Evolutionary conservation across 2,797 vertebrate species (phyloP).

Genomic region (Acrocephalus scirpaceus): DNA sequence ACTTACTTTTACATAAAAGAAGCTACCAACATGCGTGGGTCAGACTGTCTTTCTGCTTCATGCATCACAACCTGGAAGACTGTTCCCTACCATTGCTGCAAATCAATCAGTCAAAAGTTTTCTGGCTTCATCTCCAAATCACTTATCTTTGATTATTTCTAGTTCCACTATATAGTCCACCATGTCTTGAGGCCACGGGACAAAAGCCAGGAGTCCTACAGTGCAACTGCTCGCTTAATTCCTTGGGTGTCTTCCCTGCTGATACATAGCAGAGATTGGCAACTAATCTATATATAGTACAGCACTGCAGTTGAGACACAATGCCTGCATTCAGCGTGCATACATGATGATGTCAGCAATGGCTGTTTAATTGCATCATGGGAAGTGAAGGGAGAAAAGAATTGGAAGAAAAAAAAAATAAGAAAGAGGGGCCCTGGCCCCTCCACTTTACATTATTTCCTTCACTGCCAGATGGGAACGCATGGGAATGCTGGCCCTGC

Average conservation of each 20-base stretch:
- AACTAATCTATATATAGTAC: constrained; percentile 65
- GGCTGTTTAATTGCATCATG: constrained; percentile 61
- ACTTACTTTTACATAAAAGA: background rate
- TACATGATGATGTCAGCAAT: constrained; percentile 58
- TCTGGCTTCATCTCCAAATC: background rate
- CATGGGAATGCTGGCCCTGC: constrained; percentile 16
- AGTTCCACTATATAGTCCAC: background rate
- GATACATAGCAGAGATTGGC: constrained; percentile 60
- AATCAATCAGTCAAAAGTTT: background rate
- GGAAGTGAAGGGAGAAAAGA: constrained; percentile 55
- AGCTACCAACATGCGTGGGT: rapidly evolving
- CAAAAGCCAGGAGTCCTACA: constrained; percentile 19
- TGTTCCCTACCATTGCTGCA: background rate
- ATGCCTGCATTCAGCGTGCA: constrained; percentile 62
- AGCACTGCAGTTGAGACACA: constrained; percentile 42
- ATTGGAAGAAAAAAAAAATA: background rate
- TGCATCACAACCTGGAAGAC: background rate
- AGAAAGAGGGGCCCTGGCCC: background rate
- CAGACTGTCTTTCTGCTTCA: background rate
- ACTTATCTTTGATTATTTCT: constrained; percentile 1
- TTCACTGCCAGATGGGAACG: constrained; percentile 21
- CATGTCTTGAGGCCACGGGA: background rate
- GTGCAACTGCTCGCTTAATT: constrained; percentile 25
- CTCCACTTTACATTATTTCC: constrained; percentile 65
- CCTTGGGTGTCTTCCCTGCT: constrained; percentile 61